Base-by-base conservation (phyloP, 2,888 invertebrate species). In the Vesta saturnalis region DNA sequence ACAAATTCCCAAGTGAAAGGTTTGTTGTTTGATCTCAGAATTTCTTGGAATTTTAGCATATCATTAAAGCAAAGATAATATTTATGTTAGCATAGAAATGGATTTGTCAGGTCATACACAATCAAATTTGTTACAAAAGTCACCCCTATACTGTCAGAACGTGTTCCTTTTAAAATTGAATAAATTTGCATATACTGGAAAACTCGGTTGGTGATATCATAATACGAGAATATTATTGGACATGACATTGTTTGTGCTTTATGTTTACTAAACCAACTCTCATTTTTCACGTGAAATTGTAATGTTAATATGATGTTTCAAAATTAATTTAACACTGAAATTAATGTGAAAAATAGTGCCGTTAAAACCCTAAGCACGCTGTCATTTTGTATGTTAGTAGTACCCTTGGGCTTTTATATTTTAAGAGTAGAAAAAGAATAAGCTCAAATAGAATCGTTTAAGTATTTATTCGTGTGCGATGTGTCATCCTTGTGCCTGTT, bases 381-480 rank as follows among this genome's bases (percentile, higher is more conserved):
- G 18, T 39, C 19, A 15, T 22, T 67, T 62, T 63, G 54, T 58
- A 22, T 60, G 64, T 49, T 60, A 64, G 64, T 68, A 23, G 47
- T 47, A 60, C 68, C 64, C 64, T 57, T 58, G 69, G 69, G 69
- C 55, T 56, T 43, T 16, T 49, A 47, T 23, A 52, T 22, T 56
- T 16, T 56, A 49, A 55, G 68, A 61, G 67, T 47, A 39, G 21
- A 22, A 58, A 19, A 52, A 52, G 21, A 52, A 18, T 52, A 58
- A 43, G 62, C 35, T 30, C 56, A 60, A 65, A 64, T 64, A 59
- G 65, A 65, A 60, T 60, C 71, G 68, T 71, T 71, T 68, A 68
- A 71, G 63, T 71, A 71, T 71, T 71, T 71, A 64, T 71, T 68
- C 62, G 68, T 55, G 65, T 64, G 71, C 65, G 58, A 65, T 71